Evolutionary conservation across 2,797 vertebrate species (phyloP), one percentile per base, ranked within the genome.

Genomic region (Oreochromis mossambicus): DNA sequence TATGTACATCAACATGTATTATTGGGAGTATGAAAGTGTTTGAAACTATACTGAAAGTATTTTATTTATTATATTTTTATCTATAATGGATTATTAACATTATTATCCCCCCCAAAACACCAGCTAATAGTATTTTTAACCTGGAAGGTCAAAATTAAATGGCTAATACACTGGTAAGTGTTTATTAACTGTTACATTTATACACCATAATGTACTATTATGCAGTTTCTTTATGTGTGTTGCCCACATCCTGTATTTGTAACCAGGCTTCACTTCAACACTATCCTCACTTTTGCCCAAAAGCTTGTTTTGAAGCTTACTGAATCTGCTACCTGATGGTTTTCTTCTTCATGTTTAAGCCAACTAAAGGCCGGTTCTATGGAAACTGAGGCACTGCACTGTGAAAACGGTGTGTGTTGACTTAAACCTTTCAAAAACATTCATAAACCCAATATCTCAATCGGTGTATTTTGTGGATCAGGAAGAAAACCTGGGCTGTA

Each of bases 401-500:
- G 54, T 41, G 55, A 83, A 43, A 56, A 46, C n/a, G 79, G 41
- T 48, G 11, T 48, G 56, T 61, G 82, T 52, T 77, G 21, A 63
- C 52, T 36, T n/a, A 21, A 32, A 34, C 36, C 55, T 5, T 81
- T 56, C 17, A 51, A 51, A 68, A n/a, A 21, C 66, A 5, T 24
- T 55, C 58, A 46, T 66, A 51, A 43, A 50, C 21, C 9, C 17
- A 4, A 46, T 21, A 24, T 17, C 38, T 82, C 80, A 80, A 78
- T 82, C 50, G 54, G 8, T 46, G 26, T 21, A 8, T 41, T 54
- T 52, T 32, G 34, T 80, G 55, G 26, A 48, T 86, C 50, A 83
- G 88, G 86, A 87, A 89, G 88, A 41, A 77, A 58, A 54, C 19
- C 46, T 5, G 41, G 24, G 38, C 29, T 55, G 46, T n/a, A 79